Conservation (phyloP, 2,113 vertebrate genomes). For the Scolopax mira region DNA sequence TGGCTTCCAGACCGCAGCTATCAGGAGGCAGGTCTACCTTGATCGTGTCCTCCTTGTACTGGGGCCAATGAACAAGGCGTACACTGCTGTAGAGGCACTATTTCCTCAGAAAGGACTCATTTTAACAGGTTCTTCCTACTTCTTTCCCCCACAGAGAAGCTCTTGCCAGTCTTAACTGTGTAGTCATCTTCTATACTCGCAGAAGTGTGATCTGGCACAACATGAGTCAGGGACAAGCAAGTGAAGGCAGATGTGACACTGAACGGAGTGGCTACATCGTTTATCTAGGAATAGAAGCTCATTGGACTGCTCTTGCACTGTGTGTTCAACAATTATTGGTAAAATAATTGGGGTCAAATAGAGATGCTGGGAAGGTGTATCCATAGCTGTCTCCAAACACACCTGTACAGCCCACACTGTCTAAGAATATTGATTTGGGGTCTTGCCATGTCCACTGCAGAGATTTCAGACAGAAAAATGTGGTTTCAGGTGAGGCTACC, state of each 20-base stretch:
- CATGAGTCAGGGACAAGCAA: neutral
- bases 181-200: neutral
- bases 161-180: neutral
- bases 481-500: neutral
- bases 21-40: neutral
- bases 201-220: neutral
- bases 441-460: neutral
- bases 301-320: neutral
- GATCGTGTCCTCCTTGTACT: rapidly evolving
- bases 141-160: neutral
- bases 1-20: neutral
- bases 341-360: neutral
- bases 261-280: too few species aligned
- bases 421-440: neutral
- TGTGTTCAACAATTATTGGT: neutral
- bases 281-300: neutral
- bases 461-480: neutral
- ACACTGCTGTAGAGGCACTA: too few species aligned
- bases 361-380: neutral
- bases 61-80: neutral
- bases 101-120: neutral
- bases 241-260: rapidly evolving
- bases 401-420: neutral
- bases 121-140: neutral
- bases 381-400: neutral